phyloP scores from a whole-genome alignment of 2,113 vertebrate species.

The Bufo gargarizans region DNA sequence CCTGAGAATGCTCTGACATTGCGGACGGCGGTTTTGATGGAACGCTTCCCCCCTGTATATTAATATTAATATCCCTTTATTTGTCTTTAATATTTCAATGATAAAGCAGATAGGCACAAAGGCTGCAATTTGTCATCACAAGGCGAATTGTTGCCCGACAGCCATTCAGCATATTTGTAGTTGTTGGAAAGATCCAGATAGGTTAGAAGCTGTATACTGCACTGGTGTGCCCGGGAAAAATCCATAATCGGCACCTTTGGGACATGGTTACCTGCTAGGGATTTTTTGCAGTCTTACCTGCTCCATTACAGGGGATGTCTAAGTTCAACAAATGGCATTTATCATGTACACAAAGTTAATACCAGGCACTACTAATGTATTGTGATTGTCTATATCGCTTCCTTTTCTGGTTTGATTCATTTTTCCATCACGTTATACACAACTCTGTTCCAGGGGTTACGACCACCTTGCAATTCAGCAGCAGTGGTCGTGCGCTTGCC shows the following conservation, averaged over 20 bases:
- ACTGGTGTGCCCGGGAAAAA: not conserved
- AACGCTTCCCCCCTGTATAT: not conserved
- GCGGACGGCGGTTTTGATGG: not conserved
- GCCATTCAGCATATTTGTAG: not conserved
- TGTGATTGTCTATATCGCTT: too few species aligned
- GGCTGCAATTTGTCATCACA: conserved; percentile 9
- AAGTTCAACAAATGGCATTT: too few species aligned
- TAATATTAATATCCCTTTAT: conserved; percentile 52
- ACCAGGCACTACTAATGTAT: too few species aligned
- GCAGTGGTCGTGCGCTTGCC: too few species aligned
- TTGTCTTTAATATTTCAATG: conserved; percentile 49
- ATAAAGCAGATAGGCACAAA: conserved; percentile 40
- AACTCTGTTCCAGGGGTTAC: too few species aligned
- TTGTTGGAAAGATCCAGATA: not conserved
- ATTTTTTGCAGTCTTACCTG: too few species aligned
- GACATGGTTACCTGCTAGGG: not conserved
- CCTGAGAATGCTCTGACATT: conserved; percentile 19
- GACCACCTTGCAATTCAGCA: too few species aligned
- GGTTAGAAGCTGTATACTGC: not conserved
- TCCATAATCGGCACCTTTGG: too few species aligned
- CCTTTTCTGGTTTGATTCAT: too few species aligned
- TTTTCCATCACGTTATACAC: too few species aligned
- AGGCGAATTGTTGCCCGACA: not conserved
- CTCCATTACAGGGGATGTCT: too few species aligned
- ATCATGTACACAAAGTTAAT: too few species aligned